Evolutionary conservation across 2,113 vertebrate genomes (phyloP).

Genomic region (mouse (Mus musculus)): GRCm39 chr1:178980501-178981000

Average conservation of each 20-base stretch:
- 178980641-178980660: neutral
- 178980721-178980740: neutral
- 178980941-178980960: neutral
- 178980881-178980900: neutral
- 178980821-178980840: neutral
- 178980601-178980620: neutral
- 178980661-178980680: neutral
- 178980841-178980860: too few species aligned
- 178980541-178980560: neutral
- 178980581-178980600: neutral
- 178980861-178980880: neutral
- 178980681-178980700: neutral
- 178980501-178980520: neutral
- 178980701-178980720: neutral
- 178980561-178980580: neutral
- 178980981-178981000: neutral
- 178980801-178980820: neutral
- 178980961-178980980: neutral
- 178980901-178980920: neutral
- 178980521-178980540: neutral
- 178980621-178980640: neutral
- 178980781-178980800: neutral
- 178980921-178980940: neutral
- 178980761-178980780: neutral
- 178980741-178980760: neutral